phyloP scores from a whole-genome alignment of 2,113 vertebrate genomes.

The Mormoops blainvillei region DNA sequence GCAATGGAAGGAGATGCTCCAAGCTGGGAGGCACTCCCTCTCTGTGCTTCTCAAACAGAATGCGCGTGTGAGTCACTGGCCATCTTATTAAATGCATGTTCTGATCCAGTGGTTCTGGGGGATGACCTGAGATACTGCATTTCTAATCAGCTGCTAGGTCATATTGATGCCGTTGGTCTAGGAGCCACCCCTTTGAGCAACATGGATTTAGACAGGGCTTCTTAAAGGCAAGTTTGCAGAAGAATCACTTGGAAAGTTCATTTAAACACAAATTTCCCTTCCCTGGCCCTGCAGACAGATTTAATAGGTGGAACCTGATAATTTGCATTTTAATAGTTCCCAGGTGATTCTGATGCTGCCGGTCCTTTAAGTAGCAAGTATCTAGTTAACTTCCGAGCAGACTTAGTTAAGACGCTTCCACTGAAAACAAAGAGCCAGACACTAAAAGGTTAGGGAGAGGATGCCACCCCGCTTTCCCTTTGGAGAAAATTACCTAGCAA shows the following conservation, averaged over 20 bases:
- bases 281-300: background rate
- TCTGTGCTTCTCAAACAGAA: background rate
- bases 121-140: background rate
- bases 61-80: rapidly evolving
- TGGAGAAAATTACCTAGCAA: background rate
- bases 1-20: background rate
- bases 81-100: background rate
- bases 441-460: background rate
- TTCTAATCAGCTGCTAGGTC: background rate
- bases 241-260: background rate
- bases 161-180: background rate
- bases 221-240: background rate
- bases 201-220: background rate
- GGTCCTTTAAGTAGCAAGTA: no score
- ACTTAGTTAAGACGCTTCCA: background rate
- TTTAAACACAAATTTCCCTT: background rate
- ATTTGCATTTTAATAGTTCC: background rate
- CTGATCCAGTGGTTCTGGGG: background rate
- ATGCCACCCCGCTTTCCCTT: background rate
- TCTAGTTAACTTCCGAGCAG: background rate
- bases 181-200: background rate
- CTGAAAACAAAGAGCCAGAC: background rate
- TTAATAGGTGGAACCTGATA: background rate
- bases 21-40: background rate
- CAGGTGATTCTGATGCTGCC: background rate